Conservation (phyloP, 2,888 invertebrate genomes). For the Drosophila prostipennis region DNA sequence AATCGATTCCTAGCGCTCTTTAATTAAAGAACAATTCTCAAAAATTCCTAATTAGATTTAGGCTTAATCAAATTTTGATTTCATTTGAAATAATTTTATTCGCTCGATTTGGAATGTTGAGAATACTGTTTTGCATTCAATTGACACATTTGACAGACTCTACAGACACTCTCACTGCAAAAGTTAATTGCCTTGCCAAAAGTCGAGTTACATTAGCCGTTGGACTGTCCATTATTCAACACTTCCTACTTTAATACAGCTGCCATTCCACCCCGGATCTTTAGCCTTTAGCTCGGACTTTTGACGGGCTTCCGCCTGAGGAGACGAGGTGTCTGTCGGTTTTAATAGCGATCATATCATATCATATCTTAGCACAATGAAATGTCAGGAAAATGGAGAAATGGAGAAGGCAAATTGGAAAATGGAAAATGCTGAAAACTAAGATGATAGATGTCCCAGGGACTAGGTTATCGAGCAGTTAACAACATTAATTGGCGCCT, state of each 20-base stretch:
- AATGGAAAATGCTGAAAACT: conserved; percentile 8
- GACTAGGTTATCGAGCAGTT: conserved; percentile 41
- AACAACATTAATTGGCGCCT: conserved; percentile 47
- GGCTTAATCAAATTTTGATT: too few species aligned
- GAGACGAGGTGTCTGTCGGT: neutral
- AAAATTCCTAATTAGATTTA: too few species aligned
- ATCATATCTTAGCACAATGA: neutral
- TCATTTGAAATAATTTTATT: too few species aligned
- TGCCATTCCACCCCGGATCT: conserved; percentile 21
- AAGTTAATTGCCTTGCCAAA: neutral
- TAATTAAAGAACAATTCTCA: too few species aligned
- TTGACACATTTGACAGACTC: neutral
- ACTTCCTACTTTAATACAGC: conserved; percentile 1
- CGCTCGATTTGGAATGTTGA: too few species aligned
- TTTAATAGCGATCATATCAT: conserved; percentile 3
- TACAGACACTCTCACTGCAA: neutral
- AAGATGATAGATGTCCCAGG: conserved; percentile 8
- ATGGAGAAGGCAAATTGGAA: neutral
- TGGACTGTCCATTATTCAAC: conserved; percentile 18
- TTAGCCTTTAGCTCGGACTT: conserved; percentile 20
- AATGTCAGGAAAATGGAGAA: conserved; percentile 5
- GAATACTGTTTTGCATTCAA: too few species aligned
- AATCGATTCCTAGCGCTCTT: too few species aligned
- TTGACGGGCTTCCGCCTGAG: conserved; percentile 12
- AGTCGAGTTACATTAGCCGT: neutral